A percentile compares a stretch with the other conserved stretches of the same genome.
Evolutionary conservation across 2,888 invertebrate species (phyloP).

Genomic region (Amaurobius ferox): DNA sequence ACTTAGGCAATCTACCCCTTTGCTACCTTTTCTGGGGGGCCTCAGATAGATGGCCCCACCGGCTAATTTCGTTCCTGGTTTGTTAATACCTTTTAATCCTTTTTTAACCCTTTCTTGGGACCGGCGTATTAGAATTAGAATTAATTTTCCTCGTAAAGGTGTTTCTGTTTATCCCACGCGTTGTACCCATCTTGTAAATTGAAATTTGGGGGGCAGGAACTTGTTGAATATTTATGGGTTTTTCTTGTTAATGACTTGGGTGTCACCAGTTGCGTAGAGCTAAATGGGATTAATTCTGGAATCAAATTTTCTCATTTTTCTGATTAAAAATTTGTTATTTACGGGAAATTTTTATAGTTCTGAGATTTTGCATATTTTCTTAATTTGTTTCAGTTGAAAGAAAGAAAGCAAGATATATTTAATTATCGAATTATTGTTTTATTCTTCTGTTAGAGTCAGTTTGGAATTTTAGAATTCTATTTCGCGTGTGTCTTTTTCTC

Average conservation of each 20-base stretch:
- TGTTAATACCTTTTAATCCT: constrained; percentile 64
- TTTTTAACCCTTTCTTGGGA: constrained; percentile 45
- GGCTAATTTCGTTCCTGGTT: constrained; percentile 47
- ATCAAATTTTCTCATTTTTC: not conserved
- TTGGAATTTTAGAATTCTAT: too few species aligned
- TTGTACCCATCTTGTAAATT: constrained; percentile 26
- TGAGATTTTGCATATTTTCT: too few species aligned
- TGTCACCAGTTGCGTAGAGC: not conserved
- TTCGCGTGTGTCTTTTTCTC: too few species aligned
- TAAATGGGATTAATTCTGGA: constrained; percentile 2
- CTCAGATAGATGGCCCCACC: constrained; percentile 45
- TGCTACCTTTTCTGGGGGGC: constrained; percentile 26
- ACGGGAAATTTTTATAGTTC: not conserved
- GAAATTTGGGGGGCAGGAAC: constrained; percentile 6
- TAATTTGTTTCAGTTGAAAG: too few species aligned
- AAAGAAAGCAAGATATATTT: too few species aligned
- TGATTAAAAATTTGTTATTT: not conserved
- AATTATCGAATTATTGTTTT: too few species aligned
- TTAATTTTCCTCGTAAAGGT: constrained; percentile 41
- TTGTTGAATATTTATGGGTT: constrained; percentile 55
- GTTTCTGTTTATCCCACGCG: constrained; percentile 12
- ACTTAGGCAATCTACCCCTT: constrained; percentile 21
- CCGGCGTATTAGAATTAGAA: not conserved
- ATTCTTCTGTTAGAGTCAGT: too few species aligned
- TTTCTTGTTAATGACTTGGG: not conserved